These are phyloP conservation scores for Eira barbara DNA, from an alignment of 2,113 vertebrate genomes.

Conservation along the genomic window DNA sequence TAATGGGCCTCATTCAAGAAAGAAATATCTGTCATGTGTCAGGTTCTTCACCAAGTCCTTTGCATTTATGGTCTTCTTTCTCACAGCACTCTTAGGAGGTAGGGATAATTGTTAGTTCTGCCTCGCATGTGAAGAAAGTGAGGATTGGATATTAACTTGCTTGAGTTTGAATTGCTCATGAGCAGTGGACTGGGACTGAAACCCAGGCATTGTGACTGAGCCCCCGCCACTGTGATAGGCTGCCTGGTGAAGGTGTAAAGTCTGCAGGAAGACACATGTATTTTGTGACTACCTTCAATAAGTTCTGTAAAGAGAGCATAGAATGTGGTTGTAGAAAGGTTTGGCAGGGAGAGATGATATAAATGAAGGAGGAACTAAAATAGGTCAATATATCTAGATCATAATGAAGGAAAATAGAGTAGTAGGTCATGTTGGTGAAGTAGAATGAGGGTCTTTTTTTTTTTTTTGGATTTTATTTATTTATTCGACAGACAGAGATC, in stretches of 20 bases:
- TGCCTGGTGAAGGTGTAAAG: not conserved
- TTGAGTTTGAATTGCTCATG: not conserved
- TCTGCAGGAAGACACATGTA: not conserved
- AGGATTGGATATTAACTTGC: not conserved
- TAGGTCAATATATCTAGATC: not conserved
- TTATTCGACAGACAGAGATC: too few species aligned
- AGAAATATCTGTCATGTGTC: not conserved
- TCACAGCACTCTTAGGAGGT: not conserved
- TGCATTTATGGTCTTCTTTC: not conserved
- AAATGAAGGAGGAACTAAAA: not conserved
- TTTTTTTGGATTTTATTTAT: too few species aligned
- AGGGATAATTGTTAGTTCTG: not conserved
- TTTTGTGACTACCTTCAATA: not conserved
- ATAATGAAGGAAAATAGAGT: not conserved
- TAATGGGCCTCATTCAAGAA: constrained; percentile 1
- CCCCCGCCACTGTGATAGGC: not conserved
- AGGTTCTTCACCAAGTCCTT: not conserved
- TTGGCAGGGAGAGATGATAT: not conserved
- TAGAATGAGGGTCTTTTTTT: not conserved
- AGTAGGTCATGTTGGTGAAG: not conserved
- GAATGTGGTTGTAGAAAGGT: not conserved
- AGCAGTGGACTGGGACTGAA: not conserved
- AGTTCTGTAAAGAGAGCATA: not conserved
- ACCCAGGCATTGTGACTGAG: not conserved
- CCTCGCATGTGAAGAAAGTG: not conserved